Percentiles rank a stretch among this genome's conserved stretches.
Conservation (phyloP, 2,113 vertebrate species). For the Serilophus lunatus region DNA sequence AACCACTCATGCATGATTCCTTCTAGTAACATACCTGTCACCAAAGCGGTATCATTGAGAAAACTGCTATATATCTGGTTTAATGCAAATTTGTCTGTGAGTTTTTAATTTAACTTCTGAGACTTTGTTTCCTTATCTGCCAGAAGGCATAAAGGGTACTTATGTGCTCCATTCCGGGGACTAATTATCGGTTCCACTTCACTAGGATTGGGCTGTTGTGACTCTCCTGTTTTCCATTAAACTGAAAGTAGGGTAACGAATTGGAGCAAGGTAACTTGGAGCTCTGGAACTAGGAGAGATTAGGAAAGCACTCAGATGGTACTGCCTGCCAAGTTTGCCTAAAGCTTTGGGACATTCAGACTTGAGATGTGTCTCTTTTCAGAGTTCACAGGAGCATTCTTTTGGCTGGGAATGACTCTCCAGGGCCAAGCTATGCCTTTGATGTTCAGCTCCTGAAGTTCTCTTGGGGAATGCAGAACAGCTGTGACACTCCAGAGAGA, state of each 20-base stretch:
- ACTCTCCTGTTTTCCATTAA: not conserved
- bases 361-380: not conserved
- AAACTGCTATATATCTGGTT: not conserved
- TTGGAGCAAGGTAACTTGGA: not conserved
- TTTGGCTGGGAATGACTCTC: not conserved
- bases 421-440: conserved; percentile 28
- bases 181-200: not conserved
- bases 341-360: not conserved
- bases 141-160: not conserved
- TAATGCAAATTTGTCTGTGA: not conserved
- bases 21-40: not conserved
- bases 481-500: conserved; percentile 18
- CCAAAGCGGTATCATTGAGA: not conserved
- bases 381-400: not conserved
- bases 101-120: not conserved
- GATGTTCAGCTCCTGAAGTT: not conserved
- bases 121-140: not conserved
- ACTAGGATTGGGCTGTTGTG: not conserved
- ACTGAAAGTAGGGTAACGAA: not conserved
- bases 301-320: not conserved
- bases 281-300: not conserved
- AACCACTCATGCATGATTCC: not conserved
- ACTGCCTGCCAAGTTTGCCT: not conserved
- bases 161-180: not conserved
- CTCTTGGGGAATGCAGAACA: conserved; percentile 22